Evolutionary conservation across 2,888 invertebrate species (phyloP), one percentile per base, ranked within the genome.

Genomic region (Pollenia amentaria): DNA sequence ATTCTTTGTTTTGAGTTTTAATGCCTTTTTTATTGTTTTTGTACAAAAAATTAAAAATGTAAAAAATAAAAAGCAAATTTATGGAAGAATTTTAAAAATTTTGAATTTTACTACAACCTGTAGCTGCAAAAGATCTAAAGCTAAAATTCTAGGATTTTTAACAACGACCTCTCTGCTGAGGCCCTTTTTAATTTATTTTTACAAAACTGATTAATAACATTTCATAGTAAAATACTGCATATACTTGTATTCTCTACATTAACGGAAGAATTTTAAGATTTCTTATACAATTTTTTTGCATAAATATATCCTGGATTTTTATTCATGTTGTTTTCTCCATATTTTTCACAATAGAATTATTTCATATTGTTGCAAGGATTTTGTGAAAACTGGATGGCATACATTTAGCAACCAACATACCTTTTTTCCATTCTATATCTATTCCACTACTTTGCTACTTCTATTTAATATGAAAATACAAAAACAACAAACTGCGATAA

Each of bases 241-340:
- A 44, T 14, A 3, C 46, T 12, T 67, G 53, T 53, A 48, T 75
- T 53, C 14, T 69, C 14, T 70, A 6, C 14, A 18, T 70, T 64
- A 16, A 46, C 83, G 76, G 76, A 83, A 83, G 64, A 83, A 53
- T 76, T 69, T 77, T 70, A 11, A 10, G 21, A 38, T 57, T 53
- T 53, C 48, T 62, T 76, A 29, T 48, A 57, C 29, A 1, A 6
- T 6, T 46, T 6, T 55, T 53, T 65, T 65, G 29, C 65, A 55
- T 65, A 53, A 77, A 53, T 77, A 29, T 6, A 55, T 77, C 38
- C 18, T 57, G 55, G 14, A 60, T 69, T 69, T 9, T 44, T 51
- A 51, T 60, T 8, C 11, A 18, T 21, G 60, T 48, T 9, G 9
- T 11, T 16, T 3, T 14, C 7, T 16, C n/a, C 11, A 14, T 44